phyloP scores from a whole-genome alignment of 2,888 invertebrate genomes.

The Drosophila suboccidentalis region DNA sequence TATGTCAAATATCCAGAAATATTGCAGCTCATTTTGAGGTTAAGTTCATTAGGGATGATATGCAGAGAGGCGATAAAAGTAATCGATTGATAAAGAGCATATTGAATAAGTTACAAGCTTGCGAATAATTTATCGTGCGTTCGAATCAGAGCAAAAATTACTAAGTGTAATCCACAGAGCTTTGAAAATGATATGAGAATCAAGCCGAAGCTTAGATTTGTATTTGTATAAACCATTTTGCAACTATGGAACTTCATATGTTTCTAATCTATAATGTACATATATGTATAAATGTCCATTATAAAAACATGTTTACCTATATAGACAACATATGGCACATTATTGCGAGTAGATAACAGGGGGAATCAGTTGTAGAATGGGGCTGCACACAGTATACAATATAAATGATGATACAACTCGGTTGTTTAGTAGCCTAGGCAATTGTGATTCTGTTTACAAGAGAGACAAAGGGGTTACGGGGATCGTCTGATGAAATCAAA shows the following conservation, averaged over 20 bases:
- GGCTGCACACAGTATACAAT: slow-evolving; percentile 4
- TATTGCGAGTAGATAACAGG: slow-evolving; percentile 35
- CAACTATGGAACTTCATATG: neutral
- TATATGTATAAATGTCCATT: neutral
- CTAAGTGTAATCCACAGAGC: neutral
- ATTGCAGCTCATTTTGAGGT: neutral
- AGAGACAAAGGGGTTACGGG: neutral
- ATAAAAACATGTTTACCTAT: slow-evolving; percentile 23
- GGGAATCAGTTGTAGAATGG: slow-evolving; percentile 4
- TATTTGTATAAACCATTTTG: neutral
- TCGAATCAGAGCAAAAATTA: too few species aligned
- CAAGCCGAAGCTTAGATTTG: neutral
- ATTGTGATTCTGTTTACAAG: slow-evolving; percentile 28
- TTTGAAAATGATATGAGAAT: neutral
- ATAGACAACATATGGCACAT: slow-evolving; percentile 52
- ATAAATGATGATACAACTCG: slow-evolving; percentile 24
- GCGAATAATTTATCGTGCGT: too few species aligned
- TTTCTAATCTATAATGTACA: neutral
- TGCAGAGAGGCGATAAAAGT: neutral
- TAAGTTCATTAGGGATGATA: neutral
- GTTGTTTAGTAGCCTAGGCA: slow-evolving; percentile 42
- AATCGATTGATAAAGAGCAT: neutral
- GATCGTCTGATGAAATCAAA: slow-evolving; percentile 24
- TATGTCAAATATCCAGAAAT: neutral
- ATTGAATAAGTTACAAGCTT: too few species aligned